phyloP scores from a whole-genome alignment of 1,140 invertebrate genomes.

The Stegodyphus mimosarum region DNA sequence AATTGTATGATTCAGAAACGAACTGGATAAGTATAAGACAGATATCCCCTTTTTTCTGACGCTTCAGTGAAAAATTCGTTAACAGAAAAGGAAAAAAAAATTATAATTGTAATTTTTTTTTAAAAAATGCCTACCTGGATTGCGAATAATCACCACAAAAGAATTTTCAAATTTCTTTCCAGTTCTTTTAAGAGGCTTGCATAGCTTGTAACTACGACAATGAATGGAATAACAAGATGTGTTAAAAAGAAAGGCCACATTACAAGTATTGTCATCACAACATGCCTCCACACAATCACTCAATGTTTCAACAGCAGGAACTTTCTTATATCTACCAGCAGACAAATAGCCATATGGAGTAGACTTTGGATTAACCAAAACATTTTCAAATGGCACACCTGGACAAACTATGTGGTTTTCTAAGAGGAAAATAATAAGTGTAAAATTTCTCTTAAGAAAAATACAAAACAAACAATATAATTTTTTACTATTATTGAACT shows the following conservation, averaged over 20 bases:
- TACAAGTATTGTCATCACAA: conserved; percentile 77
- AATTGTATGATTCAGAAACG: too few species aligned
- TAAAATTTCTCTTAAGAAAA: too few species aligned
- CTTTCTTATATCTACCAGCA: conserved; percentile 67
- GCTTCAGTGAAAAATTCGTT: too few species aligned
- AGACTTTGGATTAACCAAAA: conserved; percentile 21
- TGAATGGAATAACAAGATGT: conserved; percentile 75
- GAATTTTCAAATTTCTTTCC: conserved; percentile 72
- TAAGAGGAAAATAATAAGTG: not conserved
- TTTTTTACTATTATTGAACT: too few species aligned
- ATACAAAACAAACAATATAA: too few species aligned
- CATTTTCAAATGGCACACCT: not conserved
- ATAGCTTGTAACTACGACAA: conserved; percentile 78
- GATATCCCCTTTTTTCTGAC: too few species aligned
- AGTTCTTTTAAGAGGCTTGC: conserved; percentile 75
- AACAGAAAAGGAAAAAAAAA: too few species aligned
- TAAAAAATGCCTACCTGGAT: conserved; percentile 41
- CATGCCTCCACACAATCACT: conserved; percentile 79
- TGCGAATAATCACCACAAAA: conserved; percentile 79
- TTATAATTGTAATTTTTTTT: not conserved
- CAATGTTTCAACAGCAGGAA: conserved; percentile 71
- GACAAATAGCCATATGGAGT: conserved; percentile 47
- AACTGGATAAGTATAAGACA: too few species aligned
- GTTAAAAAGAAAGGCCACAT: conserved; percentile 83
- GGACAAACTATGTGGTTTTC: conserved; percentile 10